A percentile compares a stretch with the other conserved stretches of the same genome.
Conservation (phyloP, 2,888 invertebrate species). For the Agonum fuliginosum region DNA sequence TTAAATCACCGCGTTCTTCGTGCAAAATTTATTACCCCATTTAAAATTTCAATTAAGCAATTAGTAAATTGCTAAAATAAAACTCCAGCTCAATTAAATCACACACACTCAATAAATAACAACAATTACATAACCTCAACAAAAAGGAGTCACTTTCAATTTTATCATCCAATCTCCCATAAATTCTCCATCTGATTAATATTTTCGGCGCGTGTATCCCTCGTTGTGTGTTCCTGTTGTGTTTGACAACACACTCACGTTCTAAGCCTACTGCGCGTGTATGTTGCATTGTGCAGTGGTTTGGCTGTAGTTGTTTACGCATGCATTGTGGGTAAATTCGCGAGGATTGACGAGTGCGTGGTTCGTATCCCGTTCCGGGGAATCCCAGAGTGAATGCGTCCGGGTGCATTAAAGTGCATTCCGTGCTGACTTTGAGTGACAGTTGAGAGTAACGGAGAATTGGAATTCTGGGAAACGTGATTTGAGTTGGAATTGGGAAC, state of each 20-base stretch:
- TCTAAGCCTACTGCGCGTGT: background rate
- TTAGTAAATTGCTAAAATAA: conserved; percentile 31
- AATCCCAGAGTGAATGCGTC: conserved; percentile 19
- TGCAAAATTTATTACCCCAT: conserved; percentile 11
- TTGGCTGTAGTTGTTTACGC: conserved; percentile 27
- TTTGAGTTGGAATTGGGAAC: too few relatives aligned
- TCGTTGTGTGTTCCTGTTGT: conserved; percentile 32
- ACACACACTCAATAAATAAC: conserved; percentile 22
- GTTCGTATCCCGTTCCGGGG: conserved; percentile 44
- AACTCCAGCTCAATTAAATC: conserved; percentile 15
- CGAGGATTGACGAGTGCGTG: conserved; percentile 37
- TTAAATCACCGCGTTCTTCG: conserved; percentile 3
- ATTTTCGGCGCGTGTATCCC: conserved; percentile 24
- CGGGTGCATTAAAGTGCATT: background rate
- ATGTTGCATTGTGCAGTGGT: too few relatives aligned
- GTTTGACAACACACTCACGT: conserved; percentile 28
- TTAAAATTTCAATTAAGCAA: conserved; percentile 28
- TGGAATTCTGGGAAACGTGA: too few relatives aligned
- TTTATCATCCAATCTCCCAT: background rate
- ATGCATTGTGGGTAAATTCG: conserved; percentile 32
- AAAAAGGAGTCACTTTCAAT: background rate
- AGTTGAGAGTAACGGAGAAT: too few relatives aligned
- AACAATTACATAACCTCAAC: background rate
- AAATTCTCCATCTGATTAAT: conserved; percentile 19
- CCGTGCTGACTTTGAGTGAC: too few relatives aligned